Percentiles rank a stretch among this genome's conserved stretches.
Conservation (phyloP, 2,113 vertebrate genomes). For the Tenrec ecaudatus region DNA sequence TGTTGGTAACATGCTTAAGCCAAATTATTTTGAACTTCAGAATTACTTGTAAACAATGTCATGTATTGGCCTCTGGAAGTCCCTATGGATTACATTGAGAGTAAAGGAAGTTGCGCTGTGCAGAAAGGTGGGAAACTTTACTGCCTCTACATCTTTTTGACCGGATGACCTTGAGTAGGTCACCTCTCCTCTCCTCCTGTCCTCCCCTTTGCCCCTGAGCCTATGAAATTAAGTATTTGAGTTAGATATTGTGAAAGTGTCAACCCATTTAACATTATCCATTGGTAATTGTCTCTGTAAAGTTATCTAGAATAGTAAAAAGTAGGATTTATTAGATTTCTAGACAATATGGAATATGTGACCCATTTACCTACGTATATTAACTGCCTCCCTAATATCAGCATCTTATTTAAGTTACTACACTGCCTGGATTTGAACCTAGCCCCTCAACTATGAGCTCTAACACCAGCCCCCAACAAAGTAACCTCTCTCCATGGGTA, state of each 20-base stretch:
- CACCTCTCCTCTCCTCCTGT: too few species aligned
- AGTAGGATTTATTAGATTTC: not conserved
- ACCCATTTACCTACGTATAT: not conserved
- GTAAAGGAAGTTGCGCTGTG: not conserved
- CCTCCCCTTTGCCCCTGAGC: too few species aligned
- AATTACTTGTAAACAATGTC: not conserved
- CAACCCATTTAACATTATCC: not conserved
- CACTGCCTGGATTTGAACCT: not conserved
- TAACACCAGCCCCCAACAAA: not conserved
- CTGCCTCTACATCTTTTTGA: too few species aligned
- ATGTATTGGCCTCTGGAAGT: not conserved
- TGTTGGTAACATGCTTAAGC: not conserved
- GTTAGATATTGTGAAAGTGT: too few species aligned
- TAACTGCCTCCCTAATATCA: not conserved
- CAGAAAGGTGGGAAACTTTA: not conserved
- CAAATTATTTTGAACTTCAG: not conserved
- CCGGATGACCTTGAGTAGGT: too few species aligned
- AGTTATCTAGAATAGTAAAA: not conserved
- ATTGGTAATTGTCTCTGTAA: not conserved
- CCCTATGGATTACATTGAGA: not conserved
- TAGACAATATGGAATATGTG: not conserved
- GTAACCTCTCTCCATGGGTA: not conserved
- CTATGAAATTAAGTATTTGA: too few species aligned
- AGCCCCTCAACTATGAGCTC: not conserved
- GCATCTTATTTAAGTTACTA: not conserved